Evolutionary conservation across 2,113 vertebrate genomes (phyloP), one percentile per base, ranked within the genome.

Genomic region (Prunella fulvescens): DNA sequence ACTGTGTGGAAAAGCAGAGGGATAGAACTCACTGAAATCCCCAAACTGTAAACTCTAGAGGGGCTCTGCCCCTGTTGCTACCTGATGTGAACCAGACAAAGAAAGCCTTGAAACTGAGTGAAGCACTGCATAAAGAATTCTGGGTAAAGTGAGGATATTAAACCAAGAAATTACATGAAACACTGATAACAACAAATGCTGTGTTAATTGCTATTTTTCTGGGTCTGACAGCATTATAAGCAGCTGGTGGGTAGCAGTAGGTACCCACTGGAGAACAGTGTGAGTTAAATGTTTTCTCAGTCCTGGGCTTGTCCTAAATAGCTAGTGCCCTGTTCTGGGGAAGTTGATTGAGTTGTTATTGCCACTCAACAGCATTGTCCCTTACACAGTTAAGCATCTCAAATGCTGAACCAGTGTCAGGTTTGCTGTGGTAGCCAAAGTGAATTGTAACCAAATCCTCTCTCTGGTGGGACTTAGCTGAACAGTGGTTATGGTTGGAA

Each of bases 331-430:
- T 54, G 13, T 64, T 64, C 61, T 79, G 61, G 58, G 53, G 29
- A 50, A 54, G 31, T 6, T 3, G 2, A 20, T 12, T 4, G 72
- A 58, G 19, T 58, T 79, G 4, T 22, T 65, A 6, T 9, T 76
- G 17, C 12, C 40, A 39, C 40, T 48, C 50, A 67, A 7, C n/a
- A 56, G 26, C 33, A 12, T 8, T 80, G 24, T 77, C 66, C 65
- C 40, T 28, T 29, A 11, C 33, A 31, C 39, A 11, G 65, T 2
- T 0, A 3, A 82, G 66, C 74, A 58, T 40, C 5, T 2, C 60
- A 39, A 37, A 15, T 35, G 81, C 78, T 84, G 64, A 61, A 14
- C 14, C 29, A n/a, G n/a, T 23, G 28, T 86, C 67, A 76, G 58
- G 9, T 57, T 92, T 88, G 76, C 72, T 66, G 64, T 31, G n/a